These are phyloP conservation scores for Nemapogon koenigi DNA, from an alignment of 2,888 invertebrate genomes.

Conservation along the genomic window DNA sequence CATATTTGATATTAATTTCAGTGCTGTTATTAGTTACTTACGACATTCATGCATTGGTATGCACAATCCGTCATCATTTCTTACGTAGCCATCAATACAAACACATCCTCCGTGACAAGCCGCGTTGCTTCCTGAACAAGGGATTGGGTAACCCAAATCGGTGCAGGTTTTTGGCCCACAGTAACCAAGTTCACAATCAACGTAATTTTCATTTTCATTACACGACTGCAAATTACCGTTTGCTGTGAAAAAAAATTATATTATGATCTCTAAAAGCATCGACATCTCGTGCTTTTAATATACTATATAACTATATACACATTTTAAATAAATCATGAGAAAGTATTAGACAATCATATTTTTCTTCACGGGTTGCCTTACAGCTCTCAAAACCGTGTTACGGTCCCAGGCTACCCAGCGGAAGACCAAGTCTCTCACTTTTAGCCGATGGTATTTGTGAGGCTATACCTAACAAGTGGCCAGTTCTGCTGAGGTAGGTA, in stretches of 20 bases:
- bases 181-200: slow-evolving; percentile 34
- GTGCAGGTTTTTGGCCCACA: slow-evolving; percentile 38
- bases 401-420: too few species aligned
- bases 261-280: neutral
- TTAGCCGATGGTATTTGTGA: too few species aligned
- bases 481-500: too few species aligned
- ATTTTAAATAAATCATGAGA: too few species aligned
- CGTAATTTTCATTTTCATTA: slow-evolving; percentile 27
- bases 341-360: too few species aligned
- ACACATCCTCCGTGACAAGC: slow-evolving; percentile 35
- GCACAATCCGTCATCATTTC: slow-evolving; percentile 15
- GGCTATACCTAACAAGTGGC: too few species aligned
- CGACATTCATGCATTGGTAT: slow-evolving; percentile 10
- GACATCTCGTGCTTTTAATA: neutral
- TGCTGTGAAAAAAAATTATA: neutral
- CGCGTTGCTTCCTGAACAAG: slow-evolving; percentile 28
- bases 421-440: too few species aligned
- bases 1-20: neutral
- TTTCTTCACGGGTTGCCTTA: too few species aligned
- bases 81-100: slow-evolving; percentile 34
- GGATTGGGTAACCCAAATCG: slow-evolving; percentile 32
- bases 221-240: slow-evolving; percentile 21
- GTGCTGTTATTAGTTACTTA: too few species aligned
- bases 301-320: too few species aligned
- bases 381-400: too few species aligned